Evolutionary conservation across 1,140 invertebrate genomes (phyloP).

Genomic region (Hypothenemus hampei): DNA sequence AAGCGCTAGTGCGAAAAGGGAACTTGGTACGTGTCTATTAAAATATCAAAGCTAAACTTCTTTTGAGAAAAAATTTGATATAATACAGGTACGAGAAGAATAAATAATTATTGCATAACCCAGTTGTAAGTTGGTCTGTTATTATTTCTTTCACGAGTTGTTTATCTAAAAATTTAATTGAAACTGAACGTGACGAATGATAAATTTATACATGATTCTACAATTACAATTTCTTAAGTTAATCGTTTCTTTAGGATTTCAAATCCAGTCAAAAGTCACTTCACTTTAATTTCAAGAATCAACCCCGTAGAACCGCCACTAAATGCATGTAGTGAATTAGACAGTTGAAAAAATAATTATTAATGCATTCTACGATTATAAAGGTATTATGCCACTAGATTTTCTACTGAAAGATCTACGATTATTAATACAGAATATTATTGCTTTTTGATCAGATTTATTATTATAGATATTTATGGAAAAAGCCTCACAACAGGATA

Average conservation of each 20-base stretch:
- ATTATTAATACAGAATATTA: too few relatives aligned
- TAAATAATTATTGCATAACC: not conserved
- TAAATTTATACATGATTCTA: not conserved
- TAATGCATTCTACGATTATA: not conserved
- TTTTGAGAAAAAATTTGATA: not conserved
- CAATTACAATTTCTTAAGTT: not conserved
- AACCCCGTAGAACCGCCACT: not conserved
- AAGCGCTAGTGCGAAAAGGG: not conserved
- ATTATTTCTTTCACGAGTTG: too few relatives aligned
- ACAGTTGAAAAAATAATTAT: too few relatives aligned
- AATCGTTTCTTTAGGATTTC: not conserved
- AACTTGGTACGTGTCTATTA: not conserved
- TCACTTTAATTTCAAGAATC: not conserved
- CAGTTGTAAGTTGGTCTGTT: too few relatives aligned
- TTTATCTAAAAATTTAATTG: not conserved
- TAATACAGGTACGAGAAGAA: not conserved
- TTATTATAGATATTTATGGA: too few relatives aligned
- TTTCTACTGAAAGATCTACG: too few relatives aligned
- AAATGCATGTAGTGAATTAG: too few relatives aligned
- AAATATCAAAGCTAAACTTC: not conserved
- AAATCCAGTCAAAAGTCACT: not conserved
- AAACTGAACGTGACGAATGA: not conserved
- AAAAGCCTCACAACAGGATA: too few relatives aligned
- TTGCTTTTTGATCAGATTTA: too few relatives aligned
- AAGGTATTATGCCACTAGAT: not conserved